Base-by-base conservation (phyloP, 2,888 invertebrate species). In the Tetragonula carbonaria region DNA sequence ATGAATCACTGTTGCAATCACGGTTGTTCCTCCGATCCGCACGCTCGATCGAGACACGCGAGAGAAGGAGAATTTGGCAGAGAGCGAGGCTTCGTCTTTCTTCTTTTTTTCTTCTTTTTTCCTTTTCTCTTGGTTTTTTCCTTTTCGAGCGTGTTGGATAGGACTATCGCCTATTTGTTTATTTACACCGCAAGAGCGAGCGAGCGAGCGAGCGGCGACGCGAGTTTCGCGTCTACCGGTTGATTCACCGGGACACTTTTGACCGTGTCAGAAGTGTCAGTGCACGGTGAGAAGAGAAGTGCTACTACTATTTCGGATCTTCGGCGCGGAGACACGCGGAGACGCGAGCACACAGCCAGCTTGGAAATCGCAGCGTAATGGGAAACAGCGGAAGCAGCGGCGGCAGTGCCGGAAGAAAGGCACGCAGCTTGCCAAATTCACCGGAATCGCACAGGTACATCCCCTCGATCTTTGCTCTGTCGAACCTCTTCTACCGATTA, bases 391-490 rank as follows among this genome's bases (percentile, higher is more conserved):
- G 95, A 92, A 92, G 93, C 86, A 92, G 95, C 92, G 94, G 95
- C 90, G 95, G 95, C 90, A 95, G 95, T 91, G 95, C 93, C 82
- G 92, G 92, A 93, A 95, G 96, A 91, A 96, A 96, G 93, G 96
- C 96, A 71, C 95, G 97, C 93, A 97, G 97, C 94, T 95, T 97
- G 93, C 97, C 97, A 84, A 97, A 97, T 88, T 97, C 97, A 78
- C 97, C 97, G 91, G 97, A 97, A 95, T 96, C 96, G 85, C 95
- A 97, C 95, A 97, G 97, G 97, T 97, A 96, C 4, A 14, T 38
- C 28, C 38, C 38, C 38, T 8, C 14, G 18, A 5, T 53, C 14
- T 53, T 18, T 53, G 8, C 38, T 5, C 38, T 28, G 28, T 1
- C 28, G 28, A 28, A 0, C 6, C 8, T 38, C 38, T 38, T 38